These are phyloP conservation scores for Lithophane semibrunnea DNA, from an alignment of 2,888 invertebrate genomes.

Conservation along the genomic window DNA sequence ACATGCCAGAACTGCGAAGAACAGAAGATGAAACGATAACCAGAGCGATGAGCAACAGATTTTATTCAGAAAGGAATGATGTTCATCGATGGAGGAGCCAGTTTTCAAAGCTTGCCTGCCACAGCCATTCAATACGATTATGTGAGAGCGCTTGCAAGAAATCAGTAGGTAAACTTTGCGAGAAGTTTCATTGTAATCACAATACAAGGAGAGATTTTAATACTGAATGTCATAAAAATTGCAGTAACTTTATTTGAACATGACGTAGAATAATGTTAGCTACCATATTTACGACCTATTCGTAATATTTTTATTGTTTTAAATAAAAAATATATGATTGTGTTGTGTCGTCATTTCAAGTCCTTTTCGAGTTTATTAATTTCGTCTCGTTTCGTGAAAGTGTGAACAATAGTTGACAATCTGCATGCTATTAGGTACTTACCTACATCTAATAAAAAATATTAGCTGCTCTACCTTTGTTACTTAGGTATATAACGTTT, in stretches of 20 bases:
- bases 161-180: constrained; percentile 1
- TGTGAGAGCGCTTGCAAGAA: constrained; percentile 35
- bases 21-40: constrained; percentile 17
- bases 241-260: constrained; percentile 11
- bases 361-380: not conserved
- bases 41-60: constrained; percentile 17
- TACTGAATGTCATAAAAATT: constrained; percentile 29
- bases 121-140: not conserved
- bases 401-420: constrained; percentile 9
- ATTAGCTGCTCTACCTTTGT: not conserved
- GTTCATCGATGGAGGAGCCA: not conserved
- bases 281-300: constrained; percentile 10
- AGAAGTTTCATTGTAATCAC: constrained; percentile 16
- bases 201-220: constrained; percentile 1
- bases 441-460: not conserved
- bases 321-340: constrained; percentile 31
- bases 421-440: no score
- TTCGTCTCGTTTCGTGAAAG: constrained; percentile 6
- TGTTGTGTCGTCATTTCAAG: constrained; percentile 23
- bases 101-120: constrained; percentile 28
- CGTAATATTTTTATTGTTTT: constrained; percentile 39
- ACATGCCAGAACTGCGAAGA: constrained; percentile 35
- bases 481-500: not conserved
- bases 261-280: not conserved
- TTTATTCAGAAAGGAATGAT: constrained; percentile 10